phyloP scores from a whole-genome alignment of 2,113 vertebrate species.

The Cynoglossus semilaevis region DNA sequence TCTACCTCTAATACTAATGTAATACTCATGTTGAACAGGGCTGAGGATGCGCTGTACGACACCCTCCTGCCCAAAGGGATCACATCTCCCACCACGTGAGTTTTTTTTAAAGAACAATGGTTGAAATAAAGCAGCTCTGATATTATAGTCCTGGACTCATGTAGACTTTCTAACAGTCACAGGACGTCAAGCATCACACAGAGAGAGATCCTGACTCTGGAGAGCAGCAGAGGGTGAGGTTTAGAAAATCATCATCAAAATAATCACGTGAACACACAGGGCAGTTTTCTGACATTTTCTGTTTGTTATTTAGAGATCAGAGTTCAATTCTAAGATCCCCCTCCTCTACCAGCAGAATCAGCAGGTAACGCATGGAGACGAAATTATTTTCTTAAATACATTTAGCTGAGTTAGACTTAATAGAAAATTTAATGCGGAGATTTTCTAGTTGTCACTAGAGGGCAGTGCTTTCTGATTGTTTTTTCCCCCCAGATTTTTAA shows the following conservation, averaged over 20 bases:
- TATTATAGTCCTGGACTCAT: neutral
- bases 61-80: slow-evolving; percentile 58
- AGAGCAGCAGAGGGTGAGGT: slow-evolving; percentile 51
- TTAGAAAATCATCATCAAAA: neutral
- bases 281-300: neutral
- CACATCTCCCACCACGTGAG: slow-evolving; percentile 50
- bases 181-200: slow-evolving; percentile 29
- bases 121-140: neutral
- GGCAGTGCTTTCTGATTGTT: no score
- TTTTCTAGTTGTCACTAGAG: no score
- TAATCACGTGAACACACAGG: neutral
- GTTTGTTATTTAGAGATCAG: slow-evolving; percentile 28
- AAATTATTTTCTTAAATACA: no score
- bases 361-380: slow-evolving; percentile 51
- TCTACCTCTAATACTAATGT: neutral
- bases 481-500: no score
- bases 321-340: slow-evolving; percentile 32
- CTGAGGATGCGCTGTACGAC: slow-evolving; percentile 63
- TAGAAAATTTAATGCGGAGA: no score
- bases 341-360: slow-evolving; percentile 15
- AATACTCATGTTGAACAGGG: slow-evolving; percentile 39
- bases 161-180: neutral
- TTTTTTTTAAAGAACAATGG: neutral
- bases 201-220: slow-evolving; percentile 33
- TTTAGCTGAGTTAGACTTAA: no score